Base-by-base conservation (phyloP, 2,113 vertebrate species). In the Pomatostomus ruficeps region DNA sequence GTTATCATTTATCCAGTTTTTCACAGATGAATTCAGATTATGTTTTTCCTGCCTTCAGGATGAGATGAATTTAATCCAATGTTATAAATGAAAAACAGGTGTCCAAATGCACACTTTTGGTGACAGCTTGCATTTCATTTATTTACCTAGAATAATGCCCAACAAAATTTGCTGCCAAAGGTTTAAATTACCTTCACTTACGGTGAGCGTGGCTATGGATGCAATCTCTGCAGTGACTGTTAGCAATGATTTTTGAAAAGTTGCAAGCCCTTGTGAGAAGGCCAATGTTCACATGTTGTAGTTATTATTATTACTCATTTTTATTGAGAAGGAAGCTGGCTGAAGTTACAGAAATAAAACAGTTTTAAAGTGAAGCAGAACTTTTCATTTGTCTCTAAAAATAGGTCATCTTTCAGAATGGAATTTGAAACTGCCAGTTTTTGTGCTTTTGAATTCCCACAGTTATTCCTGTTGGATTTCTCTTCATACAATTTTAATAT, bases 41-140 rank as follows among this genome's bases (percentile, higher is more conserved):
- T 91, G 59, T 49, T 95, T 94, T 92, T 91, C 89, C 95, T 96
- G 93, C 89, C 94, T 94, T 89, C 67, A 95, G 94, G 91, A 96
- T 75, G 77, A 96, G 79, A 89, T 90, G 54, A 88, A 93, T 80
- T 91, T 93, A 95, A 96, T 96, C 95, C 91, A 95, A 40, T 80
- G 68, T 78, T 92, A 58, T 36, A 95, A 95, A 96, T 88, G 74
- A 93, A 95, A 94, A 96, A 58, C 82, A 95, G 85, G 52, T 91
- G 84, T 81, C 88, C 75, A 92, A 82, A 89, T 52, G 58, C 36
- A 38, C 46, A 82, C 31, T 75, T 78, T 86, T 58, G 57, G 43
- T 81, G 71, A 58, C 68, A 88, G 67, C 28, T 72, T 74, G 29
- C 31, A 55, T 58, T 78, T 29, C 13, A 36, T 91, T 94, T 89